Evolutionary conservation across 2,113 vertebrate genomes (phyloP).

Genomic region (Pantherophis guttatus): DNA sequence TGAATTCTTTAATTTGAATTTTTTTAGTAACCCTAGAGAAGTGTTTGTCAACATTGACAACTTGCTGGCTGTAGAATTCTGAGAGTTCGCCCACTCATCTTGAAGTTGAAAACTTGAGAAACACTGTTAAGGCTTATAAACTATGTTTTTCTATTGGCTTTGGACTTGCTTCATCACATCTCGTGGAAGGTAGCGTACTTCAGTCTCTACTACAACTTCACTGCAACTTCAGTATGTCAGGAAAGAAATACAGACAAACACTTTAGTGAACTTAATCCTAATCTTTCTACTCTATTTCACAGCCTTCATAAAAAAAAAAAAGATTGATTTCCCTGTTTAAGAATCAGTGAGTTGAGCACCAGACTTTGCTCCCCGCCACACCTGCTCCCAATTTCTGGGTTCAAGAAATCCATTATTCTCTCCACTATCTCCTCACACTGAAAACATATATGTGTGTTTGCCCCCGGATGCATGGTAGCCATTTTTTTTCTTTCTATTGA

Average conservation of each 20-base stretch:
- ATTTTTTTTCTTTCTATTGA: not conserved
- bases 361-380: not conserved
- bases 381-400: not conserved
- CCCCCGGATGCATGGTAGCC: not conserved
- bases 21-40: not conserved
- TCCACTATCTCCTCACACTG: not conserved
- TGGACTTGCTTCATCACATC: not conserved
- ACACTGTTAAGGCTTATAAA: not conserved
- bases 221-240: not conserved
- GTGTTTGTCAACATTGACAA: not conserved
- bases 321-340: not conserved
- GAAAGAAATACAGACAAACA: not conserved
- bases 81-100: too few relatives aligned
- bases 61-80: not conserved
- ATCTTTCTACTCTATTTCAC: not conserved
- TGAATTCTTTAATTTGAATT: not conserved
- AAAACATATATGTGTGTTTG: not conserved
- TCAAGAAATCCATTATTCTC: not conserved
- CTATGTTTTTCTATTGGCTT: not conserved
- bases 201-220: not conserved
- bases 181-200: not conserved
- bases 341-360: not conserved
- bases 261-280: not conserved
- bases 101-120: not conserved
- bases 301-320: not conserved